Evolutionary conservation across 2,113 vertebrate genomes (phyloP), one percentile per base, ranked within the genome.

Genomic region (Sorex fumeus): DNA sequence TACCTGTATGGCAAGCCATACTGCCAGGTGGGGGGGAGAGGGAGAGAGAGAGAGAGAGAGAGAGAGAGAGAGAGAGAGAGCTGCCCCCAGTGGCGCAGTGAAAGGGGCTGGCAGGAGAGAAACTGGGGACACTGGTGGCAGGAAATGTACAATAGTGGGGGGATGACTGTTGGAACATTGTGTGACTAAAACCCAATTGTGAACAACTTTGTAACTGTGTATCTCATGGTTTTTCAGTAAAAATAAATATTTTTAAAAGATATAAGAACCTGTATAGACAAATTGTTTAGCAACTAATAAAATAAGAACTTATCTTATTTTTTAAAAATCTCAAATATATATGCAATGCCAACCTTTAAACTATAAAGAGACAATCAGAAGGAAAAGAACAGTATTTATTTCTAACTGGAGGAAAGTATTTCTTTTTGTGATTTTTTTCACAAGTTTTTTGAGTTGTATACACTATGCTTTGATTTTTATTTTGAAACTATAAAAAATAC

Each of bases 391-490:
- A 34, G 12, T 57, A 8, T 71, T 69, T 57, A 74, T 21, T 86
- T 86, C 34, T 67, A 72, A n/a, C 11, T 3, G 6, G n/a, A 66
- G 69, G 70, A 36, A 50, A 12, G 30, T 1, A 2, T 84, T 87
- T 67, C 78, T 11, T 75, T 71, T 8, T 74, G 7, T 15, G 8
- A 53, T 60, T 6, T 72, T 75, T 84, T 79, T 74, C 36, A 2
- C 36, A 2, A 66, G 32, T 27, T 90, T 74, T 76, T 70, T 40
- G 53, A 60, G 11, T 45, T 47, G 1, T 45, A 79, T 47, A 47
- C 6, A 67, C 40, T 34, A 62, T 45, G 13, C 47, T 88, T 84
- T 83, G 2, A 78, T 81, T 92, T 90, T 78, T 71, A 69, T 82
- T 87, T 69, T 90, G 8, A 34, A 91, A 85, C 75, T 64, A 36